Base-by-base conservation (phyloP, 2,113 vertebrate species). In the Origma solitaria region DNA sequence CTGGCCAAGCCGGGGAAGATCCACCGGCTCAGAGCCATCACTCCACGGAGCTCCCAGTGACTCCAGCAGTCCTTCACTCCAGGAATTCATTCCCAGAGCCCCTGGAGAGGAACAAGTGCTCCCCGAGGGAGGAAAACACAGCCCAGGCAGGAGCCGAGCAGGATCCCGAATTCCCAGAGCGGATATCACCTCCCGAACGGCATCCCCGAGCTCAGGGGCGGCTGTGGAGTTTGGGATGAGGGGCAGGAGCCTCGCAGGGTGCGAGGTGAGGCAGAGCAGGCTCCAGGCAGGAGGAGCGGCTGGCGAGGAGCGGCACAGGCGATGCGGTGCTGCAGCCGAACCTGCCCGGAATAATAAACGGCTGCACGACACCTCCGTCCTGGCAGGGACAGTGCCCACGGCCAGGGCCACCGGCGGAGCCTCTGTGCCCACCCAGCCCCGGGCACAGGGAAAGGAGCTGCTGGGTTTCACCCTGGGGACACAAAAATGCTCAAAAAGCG, bases 311-410 rank as follows among this genome's bases (percentile, higher is more conserved):
- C 83, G 1, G 82, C 18, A 24, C 79, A 93, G 95, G 83, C 51
- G 40, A 82, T n/a, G 69, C 40, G 86, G 92, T 95, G 65, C 97
- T 89, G 95, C 95, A 96, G 97, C 77, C 72, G 56, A 97, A 98
- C 97, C 92, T 97, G 97, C 95, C 94, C 92, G 15, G 96, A 98
- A 97, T 95, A 96, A 88, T 96, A 96, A 98, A 95, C 31, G 76
- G 70, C 92, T 65, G 56, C 44, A 33, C 49, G 23, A 83, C 86
- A 73, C 72, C 88, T 84, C 78, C 1, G 76, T 80, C 96, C 89
- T 91, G 95, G 27, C 53, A 54, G 66, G 81, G 73, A 70, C 84
- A 49, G 72, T 1, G 4, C 18, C 44, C 22, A 0, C 3, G 2
- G 73, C 53, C 62, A 77, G 33, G 28, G 68, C 54, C 76, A 27